These are phyloP conservation scores for Pectinophora gossypiella DNA, from an alignment of 1,140 invertebrate species.

Conservation along the genomic window DNA sequence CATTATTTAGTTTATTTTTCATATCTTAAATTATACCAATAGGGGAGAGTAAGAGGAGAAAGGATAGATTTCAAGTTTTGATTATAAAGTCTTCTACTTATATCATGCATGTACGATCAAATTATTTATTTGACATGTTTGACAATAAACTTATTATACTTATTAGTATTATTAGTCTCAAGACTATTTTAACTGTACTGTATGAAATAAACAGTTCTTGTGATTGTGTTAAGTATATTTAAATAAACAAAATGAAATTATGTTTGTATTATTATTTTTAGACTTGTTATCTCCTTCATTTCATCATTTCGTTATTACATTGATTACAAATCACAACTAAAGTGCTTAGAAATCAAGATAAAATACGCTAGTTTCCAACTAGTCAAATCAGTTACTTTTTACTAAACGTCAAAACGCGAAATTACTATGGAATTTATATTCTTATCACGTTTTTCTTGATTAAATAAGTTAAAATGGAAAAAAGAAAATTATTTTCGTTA, in stretches of 20 bases:
- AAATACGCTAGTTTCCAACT: too few relatives aligned
- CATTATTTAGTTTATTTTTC: neutral
- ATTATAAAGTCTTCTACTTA: neutral
- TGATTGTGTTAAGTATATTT: conserved; percentile 52
- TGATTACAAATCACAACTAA: too few relatives aligned
- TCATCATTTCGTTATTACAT: too few relatives aligned
- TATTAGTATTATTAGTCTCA: conserved; percentile 50
- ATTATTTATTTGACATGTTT: conserved; percentile 46
- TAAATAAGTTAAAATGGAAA: too few relatives aligned
- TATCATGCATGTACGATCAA: conserved; percentile 15
- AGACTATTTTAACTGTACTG: conserved; percentile 37
- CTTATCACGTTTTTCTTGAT: too few relatives aligned
- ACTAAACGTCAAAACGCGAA: too few relatives aligned
- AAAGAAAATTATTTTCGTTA: too few relatives aligned
- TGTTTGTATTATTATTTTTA: conserved; percentile 26
- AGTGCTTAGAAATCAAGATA: too few relatives aligned
- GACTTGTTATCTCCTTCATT: neutral
- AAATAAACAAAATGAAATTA: conserved; percentile 44
- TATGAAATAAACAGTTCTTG: conserved; percentile 40
- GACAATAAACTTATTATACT: conserved; percentile 56
- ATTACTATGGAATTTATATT: too few relatives aligned
- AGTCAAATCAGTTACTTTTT: too few relatives aligned
- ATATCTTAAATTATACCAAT: too few relatives aligned
- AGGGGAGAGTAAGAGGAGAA: neutral
- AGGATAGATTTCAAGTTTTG: too few relatives aligned